Evolutionary conservation across 2,113 vertebrate genomes (phyloP).

Genomic region (Lophius piscatorius): DNA sequence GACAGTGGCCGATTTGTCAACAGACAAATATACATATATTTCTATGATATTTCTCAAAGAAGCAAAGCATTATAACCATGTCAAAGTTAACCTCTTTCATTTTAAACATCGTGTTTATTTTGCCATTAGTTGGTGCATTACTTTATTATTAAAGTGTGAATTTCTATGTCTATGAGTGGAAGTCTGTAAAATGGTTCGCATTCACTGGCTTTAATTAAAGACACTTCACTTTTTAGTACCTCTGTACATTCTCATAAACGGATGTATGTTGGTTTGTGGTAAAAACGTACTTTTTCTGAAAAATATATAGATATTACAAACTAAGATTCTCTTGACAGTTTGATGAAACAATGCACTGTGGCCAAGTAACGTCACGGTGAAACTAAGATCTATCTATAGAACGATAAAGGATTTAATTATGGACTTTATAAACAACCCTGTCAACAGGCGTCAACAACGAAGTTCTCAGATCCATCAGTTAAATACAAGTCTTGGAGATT

Average conservation of each 20-base stretch:
- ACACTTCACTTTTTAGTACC: not conserved
- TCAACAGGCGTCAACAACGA: too few species aligned
- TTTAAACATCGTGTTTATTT: slow-evolving; percentile 23
- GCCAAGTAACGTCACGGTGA: too few species aligned
- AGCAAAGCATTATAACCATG: not conserved
- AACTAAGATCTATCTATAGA: too few species aligned
- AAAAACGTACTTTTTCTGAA: too few species aligned
- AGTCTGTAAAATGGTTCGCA: not conserved
- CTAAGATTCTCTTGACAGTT: slow-evolving; percentile 21
- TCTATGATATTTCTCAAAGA: too few species aligned
- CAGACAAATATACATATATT: too few species aligned
- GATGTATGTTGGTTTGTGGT: slow-evolving; percentile 9
- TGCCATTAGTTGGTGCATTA: slow-evolving; percentile 1
- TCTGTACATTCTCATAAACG: not conserved
- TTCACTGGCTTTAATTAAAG: not conserved
- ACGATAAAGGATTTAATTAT: too few species aligned
- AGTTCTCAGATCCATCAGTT: too few species aligned
- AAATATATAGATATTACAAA: too few species aligned
- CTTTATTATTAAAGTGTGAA: slow-evolving; percentile 1
- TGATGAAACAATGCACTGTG: slow-evolving; percentile 10
- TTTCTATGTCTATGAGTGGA: slow-evolving; percentile 2
- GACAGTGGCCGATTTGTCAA: too few species aligned
- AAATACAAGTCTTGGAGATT: too few species aligned
- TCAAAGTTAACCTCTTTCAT: not conserved
- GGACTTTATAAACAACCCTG: too few species aligned